Conservation (phyloP, 2,888 invertebrate species). For the Apeira syringaria region DNA sequence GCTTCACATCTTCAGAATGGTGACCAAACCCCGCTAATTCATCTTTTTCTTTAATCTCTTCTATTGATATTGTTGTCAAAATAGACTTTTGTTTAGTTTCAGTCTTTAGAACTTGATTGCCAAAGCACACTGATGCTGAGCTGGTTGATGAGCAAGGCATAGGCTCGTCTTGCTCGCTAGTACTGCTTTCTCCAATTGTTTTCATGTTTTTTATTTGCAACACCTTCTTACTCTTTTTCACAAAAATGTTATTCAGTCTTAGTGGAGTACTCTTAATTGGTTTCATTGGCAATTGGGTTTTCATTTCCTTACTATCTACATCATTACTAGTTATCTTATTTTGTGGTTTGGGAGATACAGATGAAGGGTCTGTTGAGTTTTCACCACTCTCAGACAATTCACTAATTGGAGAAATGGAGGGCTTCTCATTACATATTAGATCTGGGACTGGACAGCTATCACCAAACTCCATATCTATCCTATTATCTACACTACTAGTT, state of each 20-base stretch:
- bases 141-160: constrained; percentile 56
- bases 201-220: constrained; percentile 73
- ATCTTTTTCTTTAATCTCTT: constrained; percentile 54
- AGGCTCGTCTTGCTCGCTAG: constrained; percentile 42
- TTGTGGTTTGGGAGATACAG: constrained; percentile 53
- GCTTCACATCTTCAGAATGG: constrained; percentile 43
- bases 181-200: constrained; percentile 27
- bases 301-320: constrained; percentile 43
- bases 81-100: constrained; percentile 29
- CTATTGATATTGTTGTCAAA: constrained; percentile 57
- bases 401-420: constrained; percentile 78
- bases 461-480: constrained; percentile 67
- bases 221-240: constrained; percentile 73
- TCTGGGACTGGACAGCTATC: constrained; percentile 77
- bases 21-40: constrained; percentile 40
- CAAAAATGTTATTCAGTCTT: constrained; percentile 70
- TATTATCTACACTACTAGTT: constrained; percentile 51
- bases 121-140: constrained; percentile 59
- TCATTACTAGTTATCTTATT: constrained; percentile 19
- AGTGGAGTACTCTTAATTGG: constrained; percentile 50
- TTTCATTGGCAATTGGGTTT: constrained; percentile 43
- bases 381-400: constrained; percentile 74
- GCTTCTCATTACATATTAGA: constrained; percentile 78
- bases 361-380: constrained; percentile 60
- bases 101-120: constrained; percentile 47